Conservation (phyloP, 2,113 vertebrate genomes). For the Stegastes partitus region DNA sequence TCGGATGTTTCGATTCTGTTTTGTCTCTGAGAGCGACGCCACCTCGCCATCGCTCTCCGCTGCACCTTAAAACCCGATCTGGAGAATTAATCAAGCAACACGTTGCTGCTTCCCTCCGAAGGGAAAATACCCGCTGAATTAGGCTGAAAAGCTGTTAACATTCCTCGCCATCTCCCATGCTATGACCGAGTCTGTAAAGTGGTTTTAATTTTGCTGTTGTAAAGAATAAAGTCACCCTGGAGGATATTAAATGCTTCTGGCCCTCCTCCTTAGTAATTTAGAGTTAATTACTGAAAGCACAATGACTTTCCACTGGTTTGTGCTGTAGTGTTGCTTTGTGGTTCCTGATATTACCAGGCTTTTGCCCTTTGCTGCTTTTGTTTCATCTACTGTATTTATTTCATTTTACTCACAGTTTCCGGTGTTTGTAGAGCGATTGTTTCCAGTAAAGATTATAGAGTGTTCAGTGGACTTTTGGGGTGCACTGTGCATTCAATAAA, state of each 20-base stretch:
- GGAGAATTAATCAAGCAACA: conserved; percentile 65
- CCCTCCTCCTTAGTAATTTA: conserved; percentile 50
- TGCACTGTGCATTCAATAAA: not conserved
- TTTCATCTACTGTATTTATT: not conserved
- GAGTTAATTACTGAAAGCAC: conserved; percentile 63
- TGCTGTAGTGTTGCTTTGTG: conserved; percentile 35
- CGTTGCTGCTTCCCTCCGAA: conserved; percentile 59
- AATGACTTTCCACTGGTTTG: conserved; percentile 50
- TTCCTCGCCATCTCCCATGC: conserved; percentile 63
- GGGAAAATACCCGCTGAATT: conserved; percentile 45
- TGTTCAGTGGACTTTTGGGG: not conserved
- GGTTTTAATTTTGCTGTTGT: conserved; percentile 70
- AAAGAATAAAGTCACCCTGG: conserved; percentile 57
- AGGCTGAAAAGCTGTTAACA: conserved; percentile 57
- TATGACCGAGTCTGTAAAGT: conserved; percentile 73
- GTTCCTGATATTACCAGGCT: conserved; percentile 9
- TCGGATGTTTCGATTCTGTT: too few relatives aligned
- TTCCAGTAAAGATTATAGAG: not conserved
- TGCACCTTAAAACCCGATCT: conserved; percentile 55
- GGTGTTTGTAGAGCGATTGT: not conserved
- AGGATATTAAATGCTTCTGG: conserved; percentile 64
- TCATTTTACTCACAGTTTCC: not conserved
- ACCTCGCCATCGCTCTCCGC: conserved; percentile 10
- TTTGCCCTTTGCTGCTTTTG: conserved; percentile 11
- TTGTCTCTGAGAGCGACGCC: conserved; percentile 5